Conservation (phyloP, 2,113 vertebrate genomes). For the Orycteropus afer region DNA sequence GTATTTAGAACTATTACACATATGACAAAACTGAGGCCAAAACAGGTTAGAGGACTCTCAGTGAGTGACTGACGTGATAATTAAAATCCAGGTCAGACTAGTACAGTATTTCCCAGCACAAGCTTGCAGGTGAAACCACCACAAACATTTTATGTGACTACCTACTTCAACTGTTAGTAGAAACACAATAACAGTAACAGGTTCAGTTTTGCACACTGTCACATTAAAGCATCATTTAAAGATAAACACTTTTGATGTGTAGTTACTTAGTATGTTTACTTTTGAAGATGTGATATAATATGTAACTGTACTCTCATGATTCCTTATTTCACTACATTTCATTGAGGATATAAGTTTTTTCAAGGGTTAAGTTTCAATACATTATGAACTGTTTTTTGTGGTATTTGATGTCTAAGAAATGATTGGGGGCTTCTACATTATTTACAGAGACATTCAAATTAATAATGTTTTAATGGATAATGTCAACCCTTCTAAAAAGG, state of each 20-base stretch:
- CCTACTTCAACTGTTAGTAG: background rate
- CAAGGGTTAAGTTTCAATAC: background rate
- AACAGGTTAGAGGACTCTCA: background rate
- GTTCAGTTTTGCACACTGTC: background rate
- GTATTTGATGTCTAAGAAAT: conserved; percentile 23
- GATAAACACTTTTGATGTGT: background rate
- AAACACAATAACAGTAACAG: background rate
- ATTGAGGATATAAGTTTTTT: background rate
- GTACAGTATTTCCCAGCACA: background rate
- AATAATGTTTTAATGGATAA: conserved; percentile 22
- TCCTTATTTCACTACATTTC: conserved; percentile 30
- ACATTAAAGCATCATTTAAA: conserved; percentile 17
- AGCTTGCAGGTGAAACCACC: background rate
- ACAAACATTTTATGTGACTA: background rate
- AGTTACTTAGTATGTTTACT: background rate
- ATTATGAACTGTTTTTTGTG: background rate
- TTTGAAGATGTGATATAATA: conserved; percentile 12
- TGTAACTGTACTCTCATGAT: background rate
- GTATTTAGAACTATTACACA: background rate
- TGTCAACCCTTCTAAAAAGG: background rate
- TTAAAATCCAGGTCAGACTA: background rate
- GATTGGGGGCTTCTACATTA: background rate
- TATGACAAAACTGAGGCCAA: conserved; percentile 32
- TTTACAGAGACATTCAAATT: conserved; percentile 3
- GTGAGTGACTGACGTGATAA: background rate